Base-by-base conservation (phyloP, 2,797 vertebrate species). In the Pseudochirops corinnae region DNA sequence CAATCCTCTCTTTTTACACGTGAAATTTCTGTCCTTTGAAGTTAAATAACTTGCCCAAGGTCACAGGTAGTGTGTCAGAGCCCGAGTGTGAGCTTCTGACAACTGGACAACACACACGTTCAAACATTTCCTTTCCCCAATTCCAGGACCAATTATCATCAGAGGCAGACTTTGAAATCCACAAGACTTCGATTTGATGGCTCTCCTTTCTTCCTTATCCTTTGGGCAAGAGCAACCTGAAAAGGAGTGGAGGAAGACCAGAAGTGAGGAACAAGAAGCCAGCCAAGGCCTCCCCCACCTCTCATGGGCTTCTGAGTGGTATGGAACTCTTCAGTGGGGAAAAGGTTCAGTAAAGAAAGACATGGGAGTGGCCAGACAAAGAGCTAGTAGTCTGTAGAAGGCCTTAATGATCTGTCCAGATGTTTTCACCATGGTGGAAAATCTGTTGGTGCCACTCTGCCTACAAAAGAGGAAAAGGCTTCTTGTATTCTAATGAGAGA, bases 401-500 rank as follows among this genome's bases (percentile, higher is more conserved):
- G 94, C 94, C 60, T 7, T 93, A 12, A 0, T 11, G 93, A 98
- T 91, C 90, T 9, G 0, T 91, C 96, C 98, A 97, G 98, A 98
- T 97, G 98, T 97, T 96, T 98, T 94, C 91, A 95, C 95, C 96
- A 96, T 96, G 97, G 98, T 5, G 96, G 96, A 96, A 97, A 98
- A 97, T 97, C 94, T 96, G 96, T 31, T 96, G 97, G 97, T 98
- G 98, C 97, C 93, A 92, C 96, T 95, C 97, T 95, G 98, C 98
- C 97, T 94, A 57, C 60, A 93, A 82, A 93, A 91, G 74, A 98
- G 96, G 96, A 98, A 98, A 95, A 96, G 74, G 92, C 97, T 97
- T 96, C 98, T 97, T 93, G 96, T 97, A 93, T 96, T 96, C 96
- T 94, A 56, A 95, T 97, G 95, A 93, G 97, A 91, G 92, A 91